Evolutionary conservation across 1,140 invertebrate species (phyloP).

Genomic region (Cydia pomonella): DNA sequence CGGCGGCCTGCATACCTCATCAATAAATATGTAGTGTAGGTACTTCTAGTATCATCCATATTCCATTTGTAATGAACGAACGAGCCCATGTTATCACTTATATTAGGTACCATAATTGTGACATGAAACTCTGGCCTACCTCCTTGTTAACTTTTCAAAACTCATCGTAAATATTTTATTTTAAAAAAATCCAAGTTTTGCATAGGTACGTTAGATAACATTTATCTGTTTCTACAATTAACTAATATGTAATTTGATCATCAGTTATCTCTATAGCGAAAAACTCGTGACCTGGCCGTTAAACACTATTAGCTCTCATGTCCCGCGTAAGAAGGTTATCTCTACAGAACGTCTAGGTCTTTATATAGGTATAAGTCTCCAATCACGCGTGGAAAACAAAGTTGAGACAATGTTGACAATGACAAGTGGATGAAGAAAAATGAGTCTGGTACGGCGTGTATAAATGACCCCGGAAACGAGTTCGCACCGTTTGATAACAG

Average conservation of each 20-base stretch:
- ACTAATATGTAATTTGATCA: too few species aligned
- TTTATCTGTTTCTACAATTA: too few species aligned
- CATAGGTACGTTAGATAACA: too few species aligned
- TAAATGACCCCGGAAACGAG: slow-evolving; percentile 15
- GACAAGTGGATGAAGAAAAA: background rate
- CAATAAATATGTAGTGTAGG: background rate
- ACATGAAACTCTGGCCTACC: too few species aligned
- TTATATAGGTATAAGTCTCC: background rate
- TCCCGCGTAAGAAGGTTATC: background rate
- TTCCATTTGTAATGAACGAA: background rate
- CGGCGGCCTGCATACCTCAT: background rate
- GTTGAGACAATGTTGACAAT: background rate
- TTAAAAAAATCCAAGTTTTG: too few species aligned
- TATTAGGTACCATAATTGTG: too few species aligned
- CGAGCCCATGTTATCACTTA: background rate
- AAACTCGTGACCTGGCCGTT: background rate
- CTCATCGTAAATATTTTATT: too few species aligned
- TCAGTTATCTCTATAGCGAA: too few species aligned
- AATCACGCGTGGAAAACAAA: background rate
- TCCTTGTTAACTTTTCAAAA: too few species aligned
- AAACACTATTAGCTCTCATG: background rate
- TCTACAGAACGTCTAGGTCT: background rate
- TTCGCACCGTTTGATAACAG: slow-evolving; percentile 25
- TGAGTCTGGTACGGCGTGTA: background rate
- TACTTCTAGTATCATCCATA: slow-evolving; percentile 2